Percentiles rank a stretch among this genome's conserved stretches.
These are phyloP conservation scores for Elysia chlorotica DNA, from an alignment of 1,140 invertebrate genomes.

Conservation along the genomic window DNA sequence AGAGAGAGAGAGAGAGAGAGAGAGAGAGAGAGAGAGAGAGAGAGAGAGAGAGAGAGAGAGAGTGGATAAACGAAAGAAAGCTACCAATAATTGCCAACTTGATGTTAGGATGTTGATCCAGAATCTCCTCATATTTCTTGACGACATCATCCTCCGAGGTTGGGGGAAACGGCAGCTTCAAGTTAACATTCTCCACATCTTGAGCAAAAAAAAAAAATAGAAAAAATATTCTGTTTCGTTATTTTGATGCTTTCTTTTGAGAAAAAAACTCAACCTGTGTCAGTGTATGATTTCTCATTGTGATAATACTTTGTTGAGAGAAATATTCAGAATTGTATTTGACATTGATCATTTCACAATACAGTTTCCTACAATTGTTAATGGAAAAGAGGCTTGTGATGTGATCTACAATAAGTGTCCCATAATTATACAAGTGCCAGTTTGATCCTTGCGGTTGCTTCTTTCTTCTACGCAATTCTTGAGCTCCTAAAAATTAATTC, in stretches of 20 bases:
- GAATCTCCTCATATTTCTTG: conserved; percentile 34
- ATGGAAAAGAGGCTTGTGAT: too few species aligned
- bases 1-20: background rate
- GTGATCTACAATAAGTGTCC: too few species aligned
- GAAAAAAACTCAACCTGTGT: too few species aligned
- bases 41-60: background rate
- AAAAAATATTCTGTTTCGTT: background rate
- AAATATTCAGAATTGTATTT: too few species aligned
- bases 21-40: background rate
- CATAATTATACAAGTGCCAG: too few species aligned
- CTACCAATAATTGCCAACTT: conserved; percentile 40
- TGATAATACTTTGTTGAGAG: too few species aligned
- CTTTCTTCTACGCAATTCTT: too few species aligned
- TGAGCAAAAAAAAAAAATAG: background rate
- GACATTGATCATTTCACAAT: background rate
- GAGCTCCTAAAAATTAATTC: background rate
- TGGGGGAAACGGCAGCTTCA: conserved; percentile 39
- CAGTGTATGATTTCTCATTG: too few species aligned
- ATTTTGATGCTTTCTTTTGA: too few species aligned
- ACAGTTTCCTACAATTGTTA: background rate
- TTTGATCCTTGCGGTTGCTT: too few species aligned
- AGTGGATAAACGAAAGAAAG: background rate
- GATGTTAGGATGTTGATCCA: conserved; percentile 30
- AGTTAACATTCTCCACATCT: conserved; percentile 27
- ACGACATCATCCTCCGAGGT: conserved; percentile 31